Conservation (phyloP, 92 coral and sea anemone species). For the Porites rus region DNA sequence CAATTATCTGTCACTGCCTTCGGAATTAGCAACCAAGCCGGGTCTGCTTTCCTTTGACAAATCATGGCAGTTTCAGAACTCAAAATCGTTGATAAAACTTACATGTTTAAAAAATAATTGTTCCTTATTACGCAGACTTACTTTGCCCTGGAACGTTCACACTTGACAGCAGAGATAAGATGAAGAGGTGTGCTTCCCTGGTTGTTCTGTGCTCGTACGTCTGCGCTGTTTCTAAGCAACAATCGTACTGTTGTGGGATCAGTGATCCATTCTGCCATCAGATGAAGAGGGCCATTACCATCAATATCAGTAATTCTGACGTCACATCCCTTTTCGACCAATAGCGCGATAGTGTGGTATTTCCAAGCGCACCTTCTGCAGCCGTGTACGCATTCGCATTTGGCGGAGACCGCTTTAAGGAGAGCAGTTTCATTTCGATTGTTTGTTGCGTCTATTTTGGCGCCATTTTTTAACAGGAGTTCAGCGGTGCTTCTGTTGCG, state of each 20-base stretch:
- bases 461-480: conserved; percentile 64
- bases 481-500: conserved; percentile 83
- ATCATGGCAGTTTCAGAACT: too few species aligned
- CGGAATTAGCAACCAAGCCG: too few species aligned
- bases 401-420: conserved; percentile 78
- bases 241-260: conserved; percentile 80
- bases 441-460: conserved; percentile 58
- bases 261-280: conserved; percentile 76
- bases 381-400: conserved; percentile 83
- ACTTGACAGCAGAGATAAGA: conserved; percentile 69
- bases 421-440: conserved; percentile 66
- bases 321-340: conserved; percentile 74
- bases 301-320: conserved; percentile 66
- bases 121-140: not conserved
- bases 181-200: conserved; percentile 82
- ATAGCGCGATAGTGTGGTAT: conserved; percentile 78
- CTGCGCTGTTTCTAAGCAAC: conserved; percentile 73
- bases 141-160: conserved; percentile 76
- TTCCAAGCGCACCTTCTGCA: conserved; percentile 88
- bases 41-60: too few species aligned
- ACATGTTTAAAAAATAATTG: too few species aligned
- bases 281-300: conserved; percentile 80
- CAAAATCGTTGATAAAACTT: too few species aligned
- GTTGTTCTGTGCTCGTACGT: conserved; percentile 67
- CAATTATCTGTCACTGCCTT: too few species aligned